Conservation (phyloP, 2,888 invertebrate genomes). For the Drosophila meridionalis region DNA sequence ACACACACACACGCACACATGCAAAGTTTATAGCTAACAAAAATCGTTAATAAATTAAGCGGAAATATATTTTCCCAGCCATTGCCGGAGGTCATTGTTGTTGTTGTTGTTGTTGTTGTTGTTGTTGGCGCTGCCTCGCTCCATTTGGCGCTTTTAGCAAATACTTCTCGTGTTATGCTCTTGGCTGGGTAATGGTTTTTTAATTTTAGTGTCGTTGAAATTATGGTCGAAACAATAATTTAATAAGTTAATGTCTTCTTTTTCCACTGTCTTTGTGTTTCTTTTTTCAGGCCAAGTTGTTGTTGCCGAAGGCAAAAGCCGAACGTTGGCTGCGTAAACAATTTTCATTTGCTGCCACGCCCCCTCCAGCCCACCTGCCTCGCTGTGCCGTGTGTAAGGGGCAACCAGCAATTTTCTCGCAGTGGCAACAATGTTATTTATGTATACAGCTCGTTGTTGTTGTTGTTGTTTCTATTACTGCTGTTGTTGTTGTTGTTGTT, state of each 20-base stretch:
- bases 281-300: not conserved
- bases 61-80: conserved; percentile 75
- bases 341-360: conserved; percentile 63
- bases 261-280: conserved; percentile 20
- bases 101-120: conserved; percentile 18
- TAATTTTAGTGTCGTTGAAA: conserved; percentile 79
- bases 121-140: conserved; percentile 37
- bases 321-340: conserved; percentile 63
- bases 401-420: conserved; percentile 39
- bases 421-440: conserved; percentile 73
- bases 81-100: conserved; percentile 34
- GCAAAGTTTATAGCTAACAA: conserved; percentile 75
- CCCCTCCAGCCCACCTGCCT: not conserved
- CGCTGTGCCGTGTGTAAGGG: not conserved
- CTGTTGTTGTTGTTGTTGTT: conserved; percentile 31
- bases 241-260: conserved; percentile 78
- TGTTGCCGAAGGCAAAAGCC: conserved; percentile 45
- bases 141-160: conserved; percentile 68
- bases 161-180: conserved; percentile 48
- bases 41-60: conserved; percentile 83
- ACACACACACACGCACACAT: conserved; percentile 33
- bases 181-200: conserved; percentile 80
- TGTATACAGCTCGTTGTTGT: conserved; percentile 50
- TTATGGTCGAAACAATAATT: conserved; percentile 74
- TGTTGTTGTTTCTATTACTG: conserved; percentile 26